Base-by-base conservation (phyloP, 1,140 invertebrate species). In the Microplitis demolitor region DNA sequence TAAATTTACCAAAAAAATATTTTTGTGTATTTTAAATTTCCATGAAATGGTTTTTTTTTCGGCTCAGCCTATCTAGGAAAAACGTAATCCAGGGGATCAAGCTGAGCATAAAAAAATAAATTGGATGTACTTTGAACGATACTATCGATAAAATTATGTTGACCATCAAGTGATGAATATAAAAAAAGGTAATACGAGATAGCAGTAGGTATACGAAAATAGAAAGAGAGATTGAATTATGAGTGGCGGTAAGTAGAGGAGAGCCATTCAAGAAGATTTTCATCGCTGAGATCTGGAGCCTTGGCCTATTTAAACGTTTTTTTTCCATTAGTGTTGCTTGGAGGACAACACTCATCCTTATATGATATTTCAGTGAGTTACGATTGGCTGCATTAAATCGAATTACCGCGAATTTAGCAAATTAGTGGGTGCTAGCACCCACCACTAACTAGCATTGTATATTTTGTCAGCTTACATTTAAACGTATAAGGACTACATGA, bases 201-300 rank as follows among this genome's bases (percentile, higher is more conserved):
- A 31, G 16, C 4, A 9, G 56, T 24, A 9, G 24, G 24, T 9
- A 24, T 66, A 9, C 8, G 34, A 66, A 24, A 45, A 66, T 66
- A 51, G 16, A 51, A 51, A 66, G n/a, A 50, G 9, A 34, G 60
- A 66, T 37, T 51, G 13, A 31, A 13, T 39, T 66, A 50, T 66
- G 39, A 66, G 60, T 62, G 35, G 33, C 24, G 56, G 16, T 24
- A 58, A 24, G 16, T n/a, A n/a, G 9, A 13, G 24, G n/a, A 61
- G 11, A 62, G 33, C 60, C n/a, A 62, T 62, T 62, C 33, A 62
- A 62, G n/a, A 62, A 6, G 60, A 62, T 62, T 62, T 62, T 62
- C 60, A 37, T 62, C 60, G 60, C 34, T 16, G 31, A 31, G 31
- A 35, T 62, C 8, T 8, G 60, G 60, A 62, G 2, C 60, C 60